These are phyloP conservation scores for Progne subis DNA, from an alignment of 2,113 vertebrate genomes.

Conservation along the genomic window DNA sequence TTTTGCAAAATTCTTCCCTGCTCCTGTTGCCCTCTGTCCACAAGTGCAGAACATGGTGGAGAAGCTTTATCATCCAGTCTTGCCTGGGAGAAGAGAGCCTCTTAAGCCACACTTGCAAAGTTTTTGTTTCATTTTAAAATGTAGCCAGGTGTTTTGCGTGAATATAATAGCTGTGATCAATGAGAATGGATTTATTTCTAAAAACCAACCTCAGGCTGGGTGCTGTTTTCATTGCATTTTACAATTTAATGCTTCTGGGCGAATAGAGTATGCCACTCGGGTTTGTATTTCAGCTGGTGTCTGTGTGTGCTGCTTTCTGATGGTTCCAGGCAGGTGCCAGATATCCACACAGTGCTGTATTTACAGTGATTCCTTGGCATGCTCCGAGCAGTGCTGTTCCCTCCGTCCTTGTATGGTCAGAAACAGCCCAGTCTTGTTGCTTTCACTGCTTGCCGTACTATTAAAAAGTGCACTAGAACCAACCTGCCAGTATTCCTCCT, in stretches of 20 bases:
- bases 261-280: neutral
- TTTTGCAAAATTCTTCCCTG: neutral
- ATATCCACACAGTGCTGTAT: neutral
- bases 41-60: neutral
- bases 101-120: neutral
- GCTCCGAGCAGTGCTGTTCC: neutral
- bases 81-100: neutral
- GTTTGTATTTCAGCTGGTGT: neutral
- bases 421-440: neutral
- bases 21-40: rapidly evolving
- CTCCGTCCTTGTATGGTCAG: neutral
- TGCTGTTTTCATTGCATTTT: neutral
- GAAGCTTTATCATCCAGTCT: neutral
- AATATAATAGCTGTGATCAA: neutral
- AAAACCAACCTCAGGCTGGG: neutral
- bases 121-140: neutral
- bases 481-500: neutral
- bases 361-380: neutral
- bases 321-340: neutral
- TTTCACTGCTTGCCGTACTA: neutral
- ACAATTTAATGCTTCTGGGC: neutral
- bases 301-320: neutral
- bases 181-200: neutral
- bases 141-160: neutral
- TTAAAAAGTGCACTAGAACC: neutral